A percentile compares a stretch with the other conserved stretches of the same genome.
Evolutionary conservation across 2,888 invertebrate genomes (phyloP).

Genomic region (Schrankia costaestrigalis): DNA sequence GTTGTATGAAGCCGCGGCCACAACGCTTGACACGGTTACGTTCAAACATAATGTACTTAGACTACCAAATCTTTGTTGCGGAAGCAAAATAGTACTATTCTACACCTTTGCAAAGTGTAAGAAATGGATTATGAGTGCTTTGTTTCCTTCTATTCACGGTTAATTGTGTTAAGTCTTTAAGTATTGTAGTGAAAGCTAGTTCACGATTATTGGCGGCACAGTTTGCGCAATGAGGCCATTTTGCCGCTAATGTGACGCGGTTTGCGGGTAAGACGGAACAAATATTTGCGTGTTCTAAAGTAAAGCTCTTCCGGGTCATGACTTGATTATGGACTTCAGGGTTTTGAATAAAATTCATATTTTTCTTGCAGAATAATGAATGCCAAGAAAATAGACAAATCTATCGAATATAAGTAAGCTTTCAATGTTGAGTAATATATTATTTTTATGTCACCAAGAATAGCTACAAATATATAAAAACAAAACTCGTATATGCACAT

Average conservation of each 20-base stretch:
- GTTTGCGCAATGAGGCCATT: not conserved
- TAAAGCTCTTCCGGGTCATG: too few species aligned
- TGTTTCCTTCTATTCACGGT: slow-evolving; percentile 2
- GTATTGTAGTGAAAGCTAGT: not conserved
- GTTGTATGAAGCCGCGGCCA: slow-evolving; percentile 49
- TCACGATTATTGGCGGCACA: not conserved
- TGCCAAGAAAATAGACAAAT: too few species aligned
- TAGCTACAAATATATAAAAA: not conserved
- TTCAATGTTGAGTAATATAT: too few species aligned
- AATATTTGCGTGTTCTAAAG: too few species aligned
- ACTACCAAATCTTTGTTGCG: slow-evolving; percentile 15
- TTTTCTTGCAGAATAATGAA: too few species aligned
- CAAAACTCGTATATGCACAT: slow-evolving; percentile 4
- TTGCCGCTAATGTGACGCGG: not conserved
- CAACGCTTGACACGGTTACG: slow-evolving; percentile 40
- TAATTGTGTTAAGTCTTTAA: slow-evolving; percentile 1
- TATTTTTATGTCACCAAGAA: not conserved
- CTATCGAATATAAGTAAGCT: too few species aligned
- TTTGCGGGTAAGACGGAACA: not conserved
- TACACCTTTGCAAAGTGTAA: not conserved
- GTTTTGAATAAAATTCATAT: too few species aligned
- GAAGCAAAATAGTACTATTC: not conserved
- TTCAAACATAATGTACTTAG: slow-evolving; percentile 21
- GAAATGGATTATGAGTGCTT: slow-evolving; percentile 4
- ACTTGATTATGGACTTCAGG: too few species aligned